These are phyloP conservation scores for Popillia japonica DNA, from an alignment of 1,140 invertebrate genomes.

Conservation along the genomic window DNA sequence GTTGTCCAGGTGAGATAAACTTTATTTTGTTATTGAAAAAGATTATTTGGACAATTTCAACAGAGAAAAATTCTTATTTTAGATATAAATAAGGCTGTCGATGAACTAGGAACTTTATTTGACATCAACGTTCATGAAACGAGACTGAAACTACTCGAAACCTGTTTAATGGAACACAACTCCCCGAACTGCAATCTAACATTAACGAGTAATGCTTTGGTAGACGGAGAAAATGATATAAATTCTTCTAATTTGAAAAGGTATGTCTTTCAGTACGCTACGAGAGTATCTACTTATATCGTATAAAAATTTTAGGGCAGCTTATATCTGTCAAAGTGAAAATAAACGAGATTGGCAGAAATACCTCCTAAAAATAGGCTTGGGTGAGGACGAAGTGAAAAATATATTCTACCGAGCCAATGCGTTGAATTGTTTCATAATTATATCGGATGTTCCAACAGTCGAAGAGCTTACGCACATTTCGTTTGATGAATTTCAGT, in stretches of 20 bases:
- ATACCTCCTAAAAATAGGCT: conserved; percentile 45
- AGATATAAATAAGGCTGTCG: conserved; percentile 55
- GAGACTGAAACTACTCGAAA: conserved; percentile 42
- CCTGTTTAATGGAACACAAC: conserved; percentile 43
- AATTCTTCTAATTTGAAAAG: conserved; percentile 47
- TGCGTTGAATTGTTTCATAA: conserved; percentile 53
- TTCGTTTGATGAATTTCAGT: conserved; percentile 49
- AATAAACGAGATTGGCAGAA: conserved; percentile 45
- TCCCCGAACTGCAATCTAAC: conserved; percentile 43
- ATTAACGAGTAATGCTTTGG: conserved; percentile 10
- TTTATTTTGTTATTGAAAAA: too few relatives aligned
- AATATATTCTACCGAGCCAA: conserved; percentile 47
- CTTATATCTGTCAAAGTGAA: conserved; percentile 48
- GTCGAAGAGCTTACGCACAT: conserved; percentile 44
- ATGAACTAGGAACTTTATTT: conserved; percentile 50
- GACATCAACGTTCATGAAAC: conserved; percentile 45
- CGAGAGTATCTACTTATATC: conserved; percentile 36
- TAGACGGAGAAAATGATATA: conserved; percentile 17
- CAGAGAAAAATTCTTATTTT: conserved; percentile 44
- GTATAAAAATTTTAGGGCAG: conserved; percentile 43
- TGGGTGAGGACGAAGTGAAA: conserved; percentile 36
- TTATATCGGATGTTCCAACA: conserved; percentile 47
- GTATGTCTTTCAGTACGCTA: conserved; percentile 39
- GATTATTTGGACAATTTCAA: too few relatives aligned
- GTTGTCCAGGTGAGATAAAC: conserved; percentile 52